These are phyloP conservation scores for Trissolcus basalis DNA, from an alignment of 1,140 invertebrate genomes.

Conservation along the genomic window DNA sequence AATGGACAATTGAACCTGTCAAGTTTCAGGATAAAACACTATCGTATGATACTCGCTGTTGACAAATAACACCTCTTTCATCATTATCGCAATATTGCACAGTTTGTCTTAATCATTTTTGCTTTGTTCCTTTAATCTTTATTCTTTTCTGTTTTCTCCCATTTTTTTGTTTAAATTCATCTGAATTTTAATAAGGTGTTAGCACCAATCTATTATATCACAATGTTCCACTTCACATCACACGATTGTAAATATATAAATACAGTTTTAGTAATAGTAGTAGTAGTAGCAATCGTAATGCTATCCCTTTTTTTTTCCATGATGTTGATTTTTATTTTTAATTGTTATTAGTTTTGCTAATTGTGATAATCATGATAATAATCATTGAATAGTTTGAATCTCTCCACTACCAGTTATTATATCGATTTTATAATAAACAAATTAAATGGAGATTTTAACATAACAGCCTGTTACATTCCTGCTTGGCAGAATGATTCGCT, in stretches of 20 bases:
- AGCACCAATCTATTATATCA: conserved; percentile 78
- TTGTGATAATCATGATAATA: conserved; percentile 14
- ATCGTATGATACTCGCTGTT: conserved; percentile 41
- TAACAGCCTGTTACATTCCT: conserved; percentile 70
- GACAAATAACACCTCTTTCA: conserved; percentile 66
- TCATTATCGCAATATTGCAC: conserved; percentile 75
- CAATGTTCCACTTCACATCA: conserved; percentile 77
- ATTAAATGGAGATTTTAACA: conserved; percentile 62
- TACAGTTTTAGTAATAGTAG: conserved; percentile 69
- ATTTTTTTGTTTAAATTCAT: conserved; percentile 71
- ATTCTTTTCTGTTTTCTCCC: conserved; percentile 68
- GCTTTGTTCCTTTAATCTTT: conserved; percentile 26
- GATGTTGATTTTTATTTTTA: too few species aligned
- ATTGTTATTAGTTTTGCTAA: conserved; percentile 4
- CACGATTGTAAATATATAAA: conserved; percentile 76
- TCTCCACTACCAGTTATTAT: conserved; percentile 41
- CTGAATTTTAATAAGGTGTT: conserved; percentile 77
- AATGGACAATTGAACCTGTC: conserved; percentile 20
- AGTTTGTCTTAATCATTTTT: conserved; percentile 29
- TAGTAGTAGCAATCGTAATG: conserved; percentile 63
- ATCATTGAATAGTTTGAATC: conserved; percentile 1
- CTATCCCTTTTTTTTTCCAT: conserved; percentile 40
- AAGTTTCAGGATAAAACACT: conserved; percentile 39
- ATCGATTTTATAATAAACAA: conserved; percentile 36
- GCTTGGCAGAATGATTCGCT: conserved; percentile 42